A percentile compares a stretch with the other conserved stretches of the same genome.
Evolutionary conservation across 2,888 invertebrate genomes (phyloP).

Genomic region (Lissonota sp.): DNA sequence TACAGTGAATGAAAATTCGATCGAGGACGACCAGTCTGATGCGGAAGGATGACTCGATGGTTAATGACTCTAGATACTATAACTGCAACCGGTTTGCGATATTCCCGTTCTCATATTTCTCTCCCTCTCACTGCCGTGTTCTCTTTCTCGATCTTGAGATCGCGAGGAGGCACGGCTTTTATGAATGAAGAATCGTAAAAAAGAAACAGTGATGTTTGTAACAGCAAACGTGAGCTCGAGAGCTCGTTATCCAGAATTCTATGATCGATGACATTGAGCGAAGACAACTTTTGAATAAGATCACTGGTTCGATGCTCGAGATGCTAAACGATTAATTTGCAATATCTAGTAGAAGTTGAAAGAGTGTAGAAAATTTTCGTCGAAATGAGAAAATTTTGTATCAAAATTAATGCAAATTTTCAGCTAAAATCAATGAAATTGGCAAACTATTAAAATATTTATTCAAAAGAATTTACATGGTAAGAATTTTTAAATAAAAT

Average conservation of each 20-base stretch:
- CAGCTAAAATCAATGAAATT: not conserved
- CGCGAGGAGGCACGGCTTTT: slow-evolving; percentile 10
- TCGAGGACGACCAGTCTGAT: slow-evolving; percentile 17
- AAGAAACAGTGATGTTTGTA: slow-evolving; percentile 3
- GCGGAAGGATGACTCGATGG: slow-evolving; percentile 40
- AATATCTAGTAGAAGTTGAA: not conserved
- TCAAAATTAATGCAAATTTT: not conserved
- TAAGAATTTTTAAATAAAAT: too few species aligned
- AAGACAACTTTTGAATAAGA: not conserved
- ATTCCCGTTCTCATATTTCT: slow-evolving; percentile 33
- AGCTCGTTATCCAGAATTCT: slow-evolving; percentile 18
- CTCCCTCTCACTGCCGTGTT: slow-evolving; percentile 7
- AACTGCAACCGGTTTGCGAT: slow-evolving; percentile 50
- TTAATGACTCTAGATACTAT: slow-evolving; percentile 1
- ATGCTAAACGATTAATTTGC: not conserved
- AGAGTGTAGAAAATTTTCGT: not conserved
- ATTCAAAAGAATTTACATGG: too few species aligned
- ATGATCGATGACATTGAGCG: slow-evolving; percentile 42
- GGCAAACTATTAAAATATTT: not conserved
- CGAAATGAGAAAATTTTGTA: not conserved
- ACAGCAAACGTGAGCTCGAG: slow-evolving; percentile 30
- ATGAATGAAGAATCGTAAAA: slow-evolving; percentile 55
- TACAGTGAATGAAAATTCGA: slow-evolving; percentile 27
- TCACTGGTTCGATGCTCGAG: not conserved
- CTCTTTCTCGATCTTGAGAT: slow-evolving; percentile 16